phyloP scores from a whole-genome alignment of 2,113 vertebrate genomes.

The Ovis aries region ARS-UI_Ramb_v3.0 NC_056058.1:32604001-32604500 shows the following conservation, averaged over 20 bases:
- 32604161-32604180: background rate
- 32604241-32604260: background rate
- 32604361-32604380: background rate
- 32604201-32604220: conserved; percentile 11
- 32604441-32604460: background rate
- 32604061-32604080: conserved; percentile 33
- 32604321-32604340: background rate
- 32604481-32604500: background rate
- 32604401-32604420: background rate
- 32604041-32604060: conserved; percentile 30
- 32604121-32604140: conserved; percentile 47
- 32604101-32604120: conserved; percentile 28
- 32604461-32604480: background rate
- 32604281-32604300: conserved; percentile 7
- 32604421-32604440: background rate
- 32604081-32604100: background rate
- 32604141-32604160: background rate
- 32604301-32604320: background rate
- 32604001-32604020: background rate
- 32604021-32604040: background rate
- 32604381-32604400: background rate
- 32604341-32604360: background rate
- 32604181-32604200: background rate
- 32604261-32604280: conserved; percentile 8
- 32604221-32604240: background rate